These are phyloP conservation scores for Sphaerophoria taeniata DNA, from an alignment of 2,888 invertebrate species.

Conservation along the genomic window DNA sequence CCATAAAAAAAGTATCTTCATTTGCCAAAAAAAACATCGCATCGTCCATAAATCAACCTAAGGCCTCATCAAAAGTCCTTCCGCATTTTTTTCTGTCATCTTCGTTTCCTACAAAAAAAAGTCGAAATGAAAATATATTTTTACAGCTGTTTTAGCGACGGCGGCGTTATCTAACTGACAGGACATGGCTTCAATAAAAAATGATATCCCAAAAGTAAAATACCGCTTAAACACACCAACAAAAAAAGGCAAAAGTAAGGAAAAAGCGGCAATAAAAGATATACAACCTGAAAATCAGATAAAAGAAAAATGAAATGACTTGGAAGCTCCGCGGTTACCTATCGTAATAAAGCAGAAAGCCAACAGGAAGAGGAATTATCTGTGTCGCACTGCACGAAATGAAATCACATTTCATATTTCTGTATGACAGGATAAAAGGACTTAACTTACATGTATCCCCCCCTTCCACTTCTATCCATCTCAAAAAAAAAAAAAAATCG, in stretches of 20 bases:
- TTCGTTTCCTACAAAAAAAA: background rate
- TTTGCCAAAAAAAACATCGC: constrained; percentile 43
- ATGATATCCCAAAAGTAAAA: constrained; percentile 53
- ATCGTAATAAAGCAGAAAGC: background rate
- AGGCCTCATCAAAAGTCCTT: constrained; percentile 42
- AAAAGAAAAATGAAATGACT: constrained; percentile 47
- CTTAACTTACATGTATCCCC: constrained; percentile 19
- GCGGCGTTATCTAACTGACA: constrained; percentile 38
- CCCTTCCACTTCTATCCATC: constrained; percentile 8
- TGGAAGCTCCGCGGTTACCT: constrained; percentile 6
- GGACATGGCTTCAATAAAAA: constrained; percentile 28
- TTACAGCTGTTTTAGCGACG: constrained; percentile 26
- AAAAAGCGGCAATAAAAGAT: constrained; percentile 53
- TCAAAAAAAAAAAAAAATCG: too few relatives aligned
- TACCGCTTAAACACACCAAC: constrained; percentile 36
- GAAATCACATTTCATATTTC: constrained; percentile 73
- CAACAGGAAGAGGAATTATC: background rate
- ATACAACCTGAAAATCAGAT: constrained; percentile 38
- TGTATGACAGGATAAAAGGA: constrained; percentile 72
- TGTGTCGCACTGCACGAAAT: constrained; percentile 22
- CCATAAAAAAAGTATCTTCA: constrained; percentile 25
- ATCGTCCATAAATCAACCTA: constrained; percentile 47
- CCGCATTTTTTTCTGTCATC: constrained; percentile 13
- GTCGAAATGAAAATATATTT: constrained; percentile 3
- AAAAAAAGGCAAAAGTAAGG: constrained; percentile 13